These are phyloP conservation scores for Macrotis lagotis DNA, from an alignment of 2,113 vertebrate genomes.

Conservation along the genomic window DNA sequence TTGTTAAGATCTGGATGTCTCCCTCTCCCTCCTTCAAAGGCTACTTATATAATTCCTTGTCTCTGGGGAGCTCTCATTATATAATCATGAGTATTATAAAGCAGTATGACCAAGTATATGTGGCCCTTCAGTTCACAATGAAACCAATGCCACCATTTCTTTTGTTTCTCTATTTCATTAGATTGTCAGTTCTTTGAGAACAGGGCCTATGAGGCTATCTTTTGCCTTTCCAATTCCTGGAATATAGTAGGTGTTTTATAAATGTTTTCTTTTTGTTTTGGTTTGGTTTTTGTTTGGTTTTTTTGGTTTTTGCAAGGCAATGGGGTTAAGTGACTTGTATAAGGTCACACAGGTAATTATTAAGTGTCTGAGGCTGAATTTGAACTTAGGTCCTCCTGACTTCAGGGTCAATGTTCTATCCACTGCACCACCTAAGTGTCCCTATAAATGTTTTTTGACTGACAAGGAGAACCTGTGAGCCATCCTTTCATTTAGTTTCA, in stretches of 20 bases:
- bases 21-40: neutral
- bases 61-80: neutral
- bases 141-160: neutral
- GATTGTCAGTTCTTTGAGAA: neutral
- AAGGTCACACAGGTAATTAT: too few relatives aligned
- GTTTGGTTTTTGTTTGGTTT: too few relatives aligned
- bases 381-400: too few relatives aligned
- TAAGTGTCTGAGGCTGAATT: too few relatives aligned
- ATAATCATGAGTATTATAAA: neutral
- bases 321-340: too few relatives aligned
- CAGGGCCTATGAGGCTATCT: neutral
- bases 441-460: neutral
- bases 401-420: too few relatives aligned
- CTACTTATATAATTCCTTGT: neutral
- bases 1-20: neutral
- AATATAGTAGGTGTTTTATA: neutral
- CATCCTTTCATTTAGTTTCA: neutral
- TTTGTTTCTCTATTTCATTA: neutral
- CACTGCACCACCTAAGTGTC: too few relatives aligned
- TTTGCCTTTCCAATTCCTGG: neutral
- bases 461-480: neutral
- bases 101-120: neutral
- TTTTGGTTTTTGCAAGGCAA: too few relatives aligned
- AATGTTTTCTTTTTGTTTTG: too few relatives aligned
- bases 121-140: neutral